Percentiles rank a stretch among this genome's conserved stretches.
Evolutionary conservation across 1,140 invertebrate genomes (phyloP).

Genomic region (Leptinotarsa undecemlineata): DNA sequence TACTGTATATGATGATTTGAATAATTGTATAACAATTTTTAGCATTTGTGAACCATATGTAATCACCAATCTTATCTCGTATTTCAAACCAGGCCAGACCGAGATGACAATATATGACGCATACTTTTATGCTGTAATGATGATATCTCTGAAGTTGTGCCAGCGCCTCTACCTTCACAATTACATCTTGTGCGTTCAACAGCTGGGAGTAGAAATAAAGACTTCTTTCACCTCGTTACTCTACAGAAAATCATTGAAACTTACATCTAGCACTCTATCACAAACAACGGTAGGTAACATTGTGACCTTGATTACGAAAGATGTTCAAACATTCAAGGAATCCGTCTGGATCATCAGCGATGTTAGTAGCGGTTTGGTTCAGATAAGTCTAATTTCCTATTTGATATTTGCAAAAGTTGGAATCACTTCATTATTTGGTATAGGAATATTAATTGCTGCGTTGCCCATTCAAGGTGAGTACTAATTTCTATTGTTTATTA

Average conservation of each 20-base stretch:
- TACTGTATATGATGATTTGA: no score
- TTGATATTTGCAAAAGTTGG: constrained; percentile 78
- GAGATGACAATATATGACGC: constrained; percentile 30
- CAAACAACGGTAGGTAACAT: constrained; percentile 85
- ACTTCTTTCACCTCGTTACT: constrained; percentile 78
- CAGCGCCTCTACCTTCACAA: constrained; percentile 62
- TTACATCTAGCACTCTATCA: constrained; percentile 73
- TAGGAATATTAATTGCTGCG: constrained; percentile 75
- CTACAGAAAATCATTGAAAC: constrained; percentile 76
- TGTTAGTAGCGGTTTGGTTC: constrained; percentile 79
- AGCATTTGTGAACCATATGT: constrained; percentile 40
- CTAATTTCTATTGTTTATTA: neutral
- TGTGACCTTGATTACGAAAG: constrained; percentile 90
- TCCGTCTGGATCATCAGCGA: constrained; percentile 64
- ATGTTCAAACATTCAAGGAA: constrained; percentile 75
- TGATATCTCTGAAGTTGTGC: constrained; percentile 26
- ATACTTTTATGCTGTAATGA: constrained; percentile 31
- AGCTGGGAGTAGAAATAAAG: constrained; percentile 79
- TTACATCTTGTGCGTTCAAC: constrained; percentile 72
- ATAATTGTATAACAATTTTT: constrained; percentile 18
- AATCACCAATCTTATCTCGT: constrained; percentile 36
- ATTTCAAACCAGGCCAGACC: constrained; percentile 54
- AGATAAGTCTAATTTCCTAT: constrained; percentile 74
- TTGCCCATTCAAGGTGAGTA: constrained; percentile 59
- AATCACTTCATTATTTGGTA: constrained; percentile 74